Evolutionary conservation across 2,797 vertebrate species (phyloP).

Genomic region (Valencia hispanica): DNA sequence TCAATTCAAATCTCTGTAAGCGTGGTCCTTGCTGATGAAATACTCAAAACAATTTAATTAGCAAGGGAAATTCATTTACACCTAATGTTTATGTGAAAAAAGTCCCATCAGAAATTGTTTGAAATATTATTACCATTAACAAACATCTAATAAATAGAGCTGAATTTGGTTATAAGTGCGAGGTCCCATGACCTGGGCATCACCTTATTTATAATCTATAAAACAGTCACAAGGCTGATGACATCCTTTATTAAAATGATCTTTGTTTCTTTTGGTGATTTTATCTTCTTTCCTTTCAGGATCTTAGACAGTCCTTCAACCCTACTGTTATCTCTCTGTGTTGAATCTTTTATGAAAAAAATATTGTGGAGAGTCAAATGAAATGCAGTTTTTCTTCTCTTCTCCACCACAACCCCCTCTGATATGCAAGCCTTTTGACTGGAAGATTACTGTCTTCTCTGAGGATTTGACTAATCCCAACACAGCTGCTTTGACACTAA

Average conservation of each 20-base stretch:
- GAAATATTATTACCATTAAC: constrained; percentile 7
- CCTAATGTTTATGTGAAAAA: neutral
- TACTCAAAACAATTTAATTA: neutral
- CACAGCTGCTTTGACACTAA: constrained; percentile 22
- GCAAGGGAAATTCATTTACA: neutral
- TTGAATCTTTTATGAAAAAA: constrained; percentile 23
- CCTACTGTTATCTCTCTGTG: neutral
- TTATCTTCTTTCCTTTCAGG: constrained; percentile 6
- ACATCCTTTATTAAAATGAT: constrained; percentile 8
- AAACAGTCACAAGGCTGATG: constrained; percentile 30
- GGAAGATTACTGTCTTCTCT: constrained; percentile 16
- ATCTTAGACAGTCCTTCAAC: neutral
- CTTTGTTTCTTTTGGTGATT: constrained; percentile 32
- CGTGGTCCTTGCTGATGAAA: too few relatives aligned
- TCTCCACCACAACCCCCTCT: neutral
- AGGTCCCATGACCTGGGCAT: constrained; percentile 28
- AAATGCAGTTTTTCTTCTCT: constrained; percentile 27
- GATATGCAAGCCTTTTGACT: constrained; percentile 24
- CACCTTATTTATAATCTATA: constrained; percentile 31
- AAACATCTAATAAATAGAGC: constrained; percentile 39
- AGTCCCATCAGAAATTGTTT: neutral
- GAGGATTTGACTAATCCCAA: constrained; percentile 32
- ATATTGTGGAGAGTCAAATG: constrained; percentile 10
- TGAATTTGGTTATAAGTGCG: constrained; percentile 12
- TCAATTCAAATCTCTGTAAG: too few relatives aligned